phyloP scores from a whole-genome alignment of 2,888 invertebrate species.

The Drosophila aldrichi region DNA sequence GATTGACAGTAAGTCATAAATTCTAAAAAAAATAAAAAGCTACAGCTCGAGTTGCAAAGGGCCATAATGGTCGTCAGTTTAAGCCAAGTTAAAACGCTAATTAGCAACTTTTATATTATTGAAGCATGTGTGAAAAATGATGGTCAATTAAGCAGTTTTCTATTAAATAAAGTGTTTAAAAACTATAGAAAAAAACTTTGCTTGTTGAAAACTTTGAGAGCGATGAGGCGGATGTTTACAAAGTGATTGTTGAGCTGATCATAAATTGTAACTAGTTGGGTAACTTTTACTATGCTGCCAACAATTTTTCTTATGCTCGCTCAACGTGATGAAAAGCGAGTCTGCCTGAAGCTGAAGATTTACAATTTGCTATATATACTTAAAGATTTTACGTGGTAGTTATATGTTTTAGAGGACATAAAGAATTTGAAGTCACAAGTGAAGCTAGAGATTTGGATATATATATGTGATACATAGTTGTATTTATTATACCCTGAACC shows the following conservation, averaged over 20 bases:
- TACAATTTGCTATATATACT: neutral
- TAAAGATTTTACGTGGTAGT: neutral
- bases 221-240: neutral
- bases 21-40: neutral
- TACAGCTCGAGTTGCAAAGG: neutral
- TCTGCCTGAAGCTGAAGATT: neutral
- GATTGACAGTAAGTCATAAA: slow-evolving; percentile 7
- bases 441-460: too few relatives aligned
- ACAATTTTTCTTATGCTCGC: too few relatives aligned
- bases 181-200: slow-evolving; percentile 4
- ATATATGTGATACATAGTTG: too few relatives aligned
- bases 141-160: slow-evolving; percentile 19
- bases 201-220: neutral
- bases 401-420: too few relatives aligned
- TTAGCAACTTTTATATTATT: slow-evolving; percentile 55
- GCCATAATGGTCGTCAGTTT: slow-evolving; percentile 7
- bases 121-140: slow-evolving; percentile 32
- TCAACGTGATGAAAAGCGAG: neutral
- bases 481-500: too few relatives aligned
- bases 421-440: too few relatives aligned
- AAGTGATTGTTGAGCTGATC: slow-evolving; percentile 4
- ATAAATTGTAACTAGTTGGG: slow-evolving; percentile 1
- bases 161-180: slow-evolving; percentile 31
- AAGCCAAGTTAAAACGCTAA: slow-evolving; percentile 39
- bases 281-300: neutral